Evolutionary conservation across 53 echinoderm and acorn worm genomes (phyloP).

Genomic region (Luidia sarsii): DNA sequence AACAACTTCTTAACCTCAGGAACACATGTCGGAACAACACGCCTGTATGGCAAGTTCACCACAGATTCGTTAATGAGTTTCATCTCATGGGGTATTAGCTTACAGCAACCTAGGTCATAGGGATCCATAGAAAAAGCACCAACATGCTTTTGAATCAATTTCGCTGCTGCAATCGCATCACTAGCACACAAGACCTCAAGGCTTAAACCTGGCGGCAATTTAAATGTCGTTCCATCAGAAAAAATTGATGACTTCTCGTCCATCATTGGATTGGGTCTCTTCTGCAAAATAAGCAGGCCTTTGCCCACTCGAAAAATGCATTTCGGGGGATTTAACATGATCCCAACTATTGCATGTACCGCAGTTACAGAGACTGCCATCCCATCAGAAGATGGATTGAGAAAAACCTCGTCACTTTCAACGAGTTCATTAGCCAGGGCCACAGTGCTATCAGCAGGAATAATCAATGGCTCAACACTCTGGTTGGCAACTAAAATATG

Average conservation of each 20-base stretch:
- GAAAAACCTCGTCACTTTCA: neutral
- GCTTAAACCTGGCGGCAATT: constrained; percentile 30
- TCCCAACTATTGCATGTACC: constrained; percentile 2
- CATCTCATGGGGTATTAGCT: constrained; percentile 19
- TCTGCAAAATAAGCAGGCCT: neutral
- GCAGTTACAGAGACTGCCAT: neutral
- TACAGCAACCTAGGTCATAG: too few relatives aligned
- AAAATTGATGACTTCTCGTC: neutral
- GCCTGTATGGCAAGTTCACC: constrained; percentile 10
- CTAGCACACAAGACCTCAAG: neutral
- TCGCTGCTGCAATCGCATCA: constrained; percentile 13
- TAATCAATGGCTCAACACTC: neutral
- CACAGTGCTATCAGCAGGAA: neutral
- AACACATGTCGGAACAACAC: neutral
- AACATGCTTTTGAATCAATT: neutral
- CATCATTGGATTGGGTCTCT: neutral
- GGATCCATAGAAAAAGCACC: constrained; percentile 13
- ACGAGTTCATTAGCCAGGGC: constrained; percentile 1
- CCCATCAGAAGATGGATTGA: neutral
- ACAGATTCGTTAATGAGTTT: neutral
- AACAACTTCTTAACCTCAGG: neutral
- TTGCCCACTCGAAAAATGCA: neutral
- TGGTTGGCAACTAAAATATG: neutral
- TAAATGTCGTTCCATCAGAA: constrained; percentile 10
- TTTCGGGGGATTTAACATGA: neutral